Conservation (phyloP, 1,140 invertebrate species). For the Acyrthosiphon pisum region DNA sequence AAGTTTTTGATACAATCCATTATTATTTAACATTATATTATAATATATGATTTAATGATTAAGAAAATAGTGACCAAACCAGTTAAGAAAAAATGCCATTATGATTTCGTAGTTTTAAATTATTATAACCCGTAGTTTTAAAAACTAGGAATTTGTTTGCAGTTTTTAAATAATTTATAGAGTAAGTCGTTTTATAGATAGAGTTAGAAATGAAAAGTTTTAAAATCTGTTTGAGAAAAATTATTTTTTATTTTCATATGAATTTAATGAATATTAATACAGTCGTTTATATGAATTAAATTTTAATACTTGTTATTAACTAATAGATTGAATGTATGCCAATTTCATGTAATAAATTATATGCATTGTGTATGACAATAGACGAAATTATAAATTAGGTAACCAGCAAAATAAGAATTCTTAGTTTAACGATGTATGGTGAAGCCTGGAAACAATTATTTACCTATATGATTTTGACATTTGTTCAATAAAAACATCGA, state of each 20-base stretch:
- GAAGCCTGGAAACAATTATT: background rate
- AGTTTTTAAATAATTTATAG: background rate
- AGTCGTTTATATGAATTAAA: background rate
- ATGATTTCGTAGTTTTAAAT: background rate
- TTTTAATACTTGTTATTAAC: background rate
- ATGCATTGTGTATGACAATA: background rate
- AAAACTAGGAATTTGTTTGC: background rate
- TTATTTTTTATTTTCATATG: background rate
- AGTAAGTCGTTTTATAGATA: background rate
- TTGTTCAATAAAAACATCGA: background rate
- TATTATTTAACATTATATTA: slow-evolving; percentile 13
- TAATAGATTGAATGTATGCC: background rate
- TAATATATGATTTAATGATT: background rate
- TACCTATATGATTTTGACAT: background rate
- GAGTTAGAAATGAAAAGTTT: background rate
- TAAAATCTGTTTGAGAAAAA: background rate
- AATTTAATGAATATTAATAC: background rate
- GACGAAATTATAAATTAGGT: background rate
- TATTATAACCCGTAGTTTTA: background rate
- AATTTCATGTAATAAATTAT: background rate
- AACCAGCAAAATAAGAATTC: background rate
- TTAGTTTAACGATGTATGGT: background rate
- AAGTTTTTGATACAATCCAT: background rate
- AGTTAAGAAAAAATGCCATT: background rate
- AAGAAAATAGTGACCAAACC: background rate